Evolutionary conservation across 64 coral and sea anemone species (phyloP).

Genomic region (Anthopleura sola): DNA sequence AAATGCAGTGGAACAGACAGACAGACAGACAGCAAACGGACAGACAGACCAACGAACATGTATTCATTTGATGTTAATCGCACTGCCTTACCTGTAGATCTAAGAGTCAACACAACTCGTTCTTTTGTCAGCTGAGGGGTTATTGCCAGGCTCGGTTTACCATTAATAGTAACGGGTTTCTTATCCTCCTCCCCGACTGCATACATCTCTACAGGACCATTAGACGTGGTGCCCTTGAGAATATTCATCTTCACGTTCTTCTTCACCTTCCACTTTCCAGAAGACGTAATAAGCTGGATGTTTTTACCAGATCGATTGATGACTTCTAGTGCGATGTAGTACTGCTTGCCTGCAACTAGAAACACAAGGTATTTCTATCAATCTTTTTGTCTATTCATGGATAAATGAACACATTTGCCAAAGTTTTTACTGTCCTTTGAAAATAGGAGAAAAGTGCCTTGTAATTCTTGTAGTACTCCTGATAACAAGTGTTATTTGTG

Average conservation of each 20-base stretch:
- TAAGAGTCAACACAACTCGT: neutral
- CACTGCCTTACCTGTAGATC: neutral
- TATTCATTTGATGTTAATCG: neutral
- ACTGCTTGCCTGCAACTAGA: constrained; percentile 48
- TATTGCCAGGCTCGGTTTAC: neutral
- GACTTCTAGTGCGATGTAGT: constrained; percentile 42
- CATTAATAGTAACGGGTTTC: constrained; percentile 38
- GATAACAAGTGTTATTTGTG: no score
- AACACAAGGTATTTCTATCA: neutral
- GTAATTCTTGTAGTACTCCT: no score
- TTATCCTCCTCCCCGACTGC: constrained; percentile 23
- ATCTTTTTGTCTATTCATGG: neutral
- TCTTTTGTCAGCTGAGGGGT: constrained; percentile 25
- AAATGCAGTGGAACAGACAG: no score
- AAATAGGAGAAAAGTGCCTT: no score
- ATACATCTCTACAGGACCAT: constrained; percentile 41
- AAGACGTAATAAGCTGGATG: constrained; percentile 9
- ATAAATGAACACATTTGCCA: no score
- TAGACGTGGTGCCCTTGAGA: constrained; percentile 46
- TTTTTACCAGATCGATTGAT: constrained; percentile 57
- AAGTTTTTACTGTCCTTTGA: no score
- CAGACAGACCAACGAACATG: no score
- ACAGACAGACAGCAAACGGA: no score
- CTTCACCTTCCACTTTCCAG: constrained; percentile 34
- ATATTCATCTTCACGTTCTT: constrained; percentile 50